phyloP scores from a whole-genome alignment of 2,888 invertebrate species.

The Gasteruption jaculator region DNA sequence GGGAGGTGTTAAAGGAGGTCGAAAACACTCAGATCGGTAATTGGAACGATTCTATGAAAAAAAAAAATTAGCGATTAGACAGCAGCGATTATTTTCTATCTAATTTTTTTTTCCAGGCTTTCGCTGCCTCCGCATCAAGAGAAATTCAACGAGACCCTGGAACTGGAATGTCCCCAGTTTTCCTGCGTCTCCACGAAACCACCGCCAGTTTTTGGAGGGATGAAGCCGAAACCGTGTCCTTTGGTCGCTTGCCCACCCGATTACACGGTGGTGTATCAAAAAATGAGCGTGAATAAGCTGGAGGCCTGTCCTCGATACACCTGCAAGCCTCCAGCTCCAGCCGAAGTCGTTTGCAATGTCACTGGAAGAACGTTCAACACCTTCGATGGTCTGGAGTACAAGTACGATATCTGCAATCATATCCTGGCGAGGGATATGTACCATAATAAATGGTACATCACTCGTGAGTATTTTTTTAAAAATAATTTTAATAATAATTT shows the following conservation, averaged over 20 bases:
- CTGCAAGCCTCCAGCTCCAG: constrained; percentile 62
- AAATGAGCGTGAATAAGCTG: constrained; percentile 33
- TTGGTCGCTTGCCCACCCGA: constrained; percentile 59
- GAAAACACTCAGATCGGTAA: no score
- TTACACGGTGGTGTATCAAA: constrained; percentile 57
- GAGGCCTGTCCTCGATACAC: constrained; percentile 54
- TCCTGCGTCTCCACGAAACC: constrained; percentile 56
- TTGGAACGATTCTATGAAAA: no score
- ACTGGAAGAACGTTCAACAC: constrained; percentile 74
- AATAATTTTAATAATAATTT: constrained; percentile 4
- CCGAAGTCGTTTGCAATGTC: constrained; percentile 66
- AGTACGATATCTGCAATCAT: constrained; percentile 79
- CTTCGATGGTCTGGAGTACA: constrained; percentile 74
- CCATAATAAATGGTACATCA: constrained; percentile 66
- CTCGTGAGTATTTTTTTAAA: constrained; percentile 54
- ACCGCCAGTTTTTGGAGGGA: constrained; percentile 46
- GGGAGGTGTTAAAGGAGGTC: constrained; percentile 24
- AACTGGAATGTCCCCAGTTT: constrained; percentile 55
- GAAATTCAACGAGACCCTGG: no score
- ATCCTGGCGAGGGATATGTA: constrained; percentile 66
- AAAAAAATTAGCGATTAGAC: no score
- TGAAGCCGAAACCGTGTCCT: constrained; percentile 47
- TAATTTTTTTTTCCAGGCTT: no score
- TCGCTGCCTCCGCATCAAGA: no score
- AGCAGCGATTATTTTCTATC: no score